These are phyloP conservation scores for Aphodius granarius DNA, from an alignment of 2,888 invertebrate genomes.

Conservation along the genomic window DNA sequence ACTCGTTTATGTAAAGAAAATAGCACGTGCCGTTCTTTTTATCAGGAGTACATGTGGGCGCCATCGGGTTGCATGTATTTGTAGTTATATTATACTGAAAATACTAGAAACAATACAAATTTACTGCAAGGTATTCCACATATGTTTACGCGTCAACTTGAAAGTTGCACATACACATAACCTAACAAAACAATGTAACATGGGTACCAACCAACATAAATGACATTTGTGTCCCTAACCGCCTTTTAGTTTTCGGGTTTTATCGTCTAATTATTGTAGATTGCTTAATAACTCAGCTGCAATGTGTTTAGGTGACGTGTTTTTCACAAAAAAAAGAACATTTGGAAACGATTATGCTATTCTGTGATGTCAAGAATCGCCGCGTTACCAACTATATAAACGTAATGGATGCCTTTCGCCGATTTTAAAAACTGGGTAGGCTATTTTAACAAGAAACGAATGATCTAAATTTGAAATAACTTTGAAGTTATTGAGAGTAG, in stretches of 20 bases:
- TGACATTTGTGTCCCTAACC: neutral
- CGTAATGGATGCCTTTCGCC: neutral
- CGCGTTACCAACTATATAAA: neutral
- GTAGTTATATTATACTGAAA: neutral
- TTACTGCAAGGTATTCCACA: neutral
- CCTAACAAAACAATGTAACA: slow-evolving; percentile 4
- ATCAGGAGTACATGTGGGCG: slow-evolving; percentile 26
- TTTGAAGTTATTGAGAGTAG: neutral
- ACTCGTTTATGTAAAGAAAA: neutral
- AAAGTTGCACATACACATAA: slow-evolving; percentile 13
- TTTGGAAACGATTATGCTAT: no score
- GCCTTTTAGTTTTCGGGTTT: neutral
- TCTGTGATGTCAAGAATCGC: no score
- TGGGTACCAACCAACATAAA: neutral
- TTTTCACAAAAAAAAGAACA: no score
- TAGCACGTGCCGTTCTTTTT: slow-evolving; percentile 24
- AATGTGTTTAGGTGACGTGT: no score
- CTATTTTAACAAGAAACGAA: neutral
- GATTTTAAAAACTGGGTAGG: neutral
- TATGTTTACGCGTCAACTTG: neutral
- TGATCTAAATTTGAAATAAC: neutral
- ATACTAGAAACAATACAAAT: neutral
- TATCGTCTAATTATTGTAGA: neutral
- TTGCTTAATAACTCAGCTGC: neutral
- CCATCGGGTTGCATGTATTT: slow-evolving; percentile 7